Conservation (phyloP, 1,140 invertebrate genomes). For the Pseudoatta argentina region DNA sequence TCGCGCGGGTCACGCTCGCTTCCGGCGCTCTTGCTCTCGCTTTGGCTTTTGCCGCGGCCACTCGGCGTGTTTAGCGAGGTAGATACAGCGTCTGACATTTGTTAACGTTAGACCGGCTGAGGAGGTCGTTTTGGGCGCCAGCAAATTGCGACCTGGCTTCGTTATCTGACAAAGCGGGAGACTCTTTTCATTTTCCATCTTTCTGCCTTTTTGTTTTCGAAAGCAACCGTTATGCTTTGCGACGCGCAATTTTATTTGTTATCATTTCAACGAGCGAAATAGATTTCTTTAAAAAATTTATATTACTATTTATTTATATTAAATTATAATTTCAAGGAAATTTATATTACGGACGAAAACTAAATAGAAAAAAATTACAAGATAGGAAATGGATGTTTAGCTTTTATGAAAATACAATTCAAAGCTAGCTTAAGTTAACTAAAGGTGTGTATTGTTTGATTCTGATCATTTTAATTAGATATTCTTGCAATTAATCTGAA, state of each 20-base stretch:
- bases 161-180: constrained; percentile 6
- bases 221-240: neutral
- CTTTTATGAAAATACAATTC: neutral
- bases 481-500: neutral
- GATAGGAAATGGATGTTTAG: neutral
- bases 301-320: constrained; percentile 13
- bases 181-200: constrained; percentile 23
- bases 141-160: constrained; percentile 31
- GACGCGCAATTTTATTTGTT: constrained; percentile 17
- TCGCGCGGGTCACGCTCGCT: constrained; percentile 30
- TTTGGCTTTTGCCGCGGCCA: constrained; percentile 33
- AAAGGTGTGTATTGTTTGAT: neutral
- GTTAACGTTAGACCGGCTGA: constrained; percentile 42
- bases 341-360: neutral
- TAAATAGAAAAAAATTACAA: neutral
- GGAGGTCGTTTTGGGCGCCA: constrained; percentile 15
- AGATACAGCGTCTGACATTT: constrained; percentile 52
- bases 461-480: neutral
- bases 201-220: constrained; percentile 25
- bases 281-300: constrained; percentile 5
- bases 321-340: constrained; percentile 6
- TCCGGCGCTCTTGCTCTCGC: constrained; percentile 26
- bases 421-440: neutral
- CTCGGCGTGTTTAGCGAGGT: constrained; percentile 47
- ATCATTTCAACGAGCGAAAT: neutral